A percentile compares a stretch with the other conserved stretches of the same genome.
Conservation (phyloP, 2,113 vertebrate species). For the Lanius collurio region DNA sequence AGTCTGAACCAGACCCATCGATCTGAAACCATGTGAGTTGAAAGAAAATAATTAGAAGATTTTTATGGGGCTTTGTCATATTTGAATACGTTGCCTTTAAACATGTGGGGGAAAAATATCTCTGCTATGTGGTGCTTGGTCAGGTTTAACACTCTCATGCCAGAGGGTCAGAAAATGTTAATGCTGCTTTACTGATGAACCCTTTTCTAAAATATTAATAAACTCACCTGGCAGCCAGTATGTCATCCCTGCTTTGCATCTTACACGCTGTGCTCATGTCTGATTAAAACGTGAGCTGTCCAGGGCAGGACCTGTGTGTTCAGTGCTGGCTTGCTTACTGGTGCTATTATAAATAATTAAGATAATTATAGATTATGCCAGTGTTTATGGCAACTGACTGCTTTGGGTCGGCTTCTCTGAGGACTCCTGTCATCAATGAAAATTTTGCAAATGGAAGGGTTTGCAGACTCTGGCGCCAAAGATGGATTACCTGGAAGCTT, state of each 20-base stretch:
- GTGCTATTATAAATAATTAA: slow-evolving; percentile 64
- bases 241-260: not conserved
- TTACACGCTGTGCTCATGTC: not conserved
- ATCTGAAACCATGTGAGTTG: not conserved
- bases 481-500: slow-evolving; percentile 49
- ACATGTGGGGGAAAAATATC: not conserved
- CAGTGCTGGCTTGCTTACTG: slow-evolving; percentile 26
- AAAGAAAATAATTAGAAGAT: not conserved
- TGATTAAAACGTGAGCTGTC: slow-evolving; percentile 40
- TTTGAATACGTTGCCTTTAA: not conserved
- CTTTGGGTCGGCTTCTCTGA: slow-evolving; percentile 30
- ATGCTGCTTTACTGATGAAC: not conserved
- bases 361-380: slow-evolving; percentile 34
- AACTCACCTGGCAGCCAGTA: slow-evolving; percentile 13
- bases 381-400: slow-evolving; percentile 45
- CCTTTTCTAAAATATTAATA: slow-evolving; percentile 14
- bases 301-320: not conserved
- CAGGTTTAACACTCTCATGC: not conserved
- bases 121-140: not conserved
- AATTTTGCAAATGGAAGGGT: slow-evolving; percentile 39
- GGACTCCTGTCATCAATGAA: slow-evolving; percentile 37
- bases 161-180: not conserved
- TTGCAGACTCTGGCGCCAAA: not conserved
- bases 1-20: not conserved
- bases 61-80: not conserved